Conservation (phyloP, 2,888 invertebrate genomes). For the Vesta saturnalis region DNA sequence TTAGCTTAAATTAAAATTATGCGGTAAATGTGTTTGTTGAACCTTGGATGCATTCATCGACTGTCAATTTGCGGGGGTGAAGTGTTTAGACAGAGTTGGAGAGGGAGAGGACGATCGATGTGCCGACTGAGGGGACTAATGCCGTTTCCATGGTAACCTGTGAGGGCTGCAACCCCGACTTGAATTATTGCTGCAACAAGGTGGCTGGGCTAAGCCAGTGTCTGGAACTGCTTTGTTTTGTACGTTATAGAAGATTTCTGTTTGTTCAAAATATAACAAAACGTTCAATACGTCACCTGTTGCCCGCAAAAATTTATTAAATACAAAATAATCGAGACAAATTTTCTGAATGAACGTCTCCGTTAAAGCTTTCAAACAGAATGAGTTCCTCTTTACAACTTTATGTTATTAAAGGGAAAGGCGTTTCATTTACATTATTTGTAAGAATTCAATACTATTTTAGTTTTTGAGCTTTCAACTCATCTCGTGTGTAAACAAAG, state of each 20-base stretch:
- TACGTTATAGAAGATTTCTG: constrained; percentile 29
- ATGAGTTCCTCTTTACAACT: neutral
- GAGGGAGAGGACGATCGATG: constrained; percentile 65
- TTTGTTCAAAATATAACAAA: constrained; percentile 24
- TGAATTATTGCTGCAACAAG: constrained; percentile 62
- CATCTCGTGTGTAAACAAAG: too few species aligned
- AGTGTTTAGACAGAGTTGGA: constrained; percentile 60
- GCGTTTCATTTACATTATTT: too few species aligned
- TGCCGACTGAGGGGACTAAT: constrained; percentile 58
- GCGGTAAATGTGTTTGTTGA: constrained; percentile 13
- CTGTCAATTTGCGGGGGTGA: constrained; percentile 62
- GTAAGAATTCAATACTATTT: too few species aligned
- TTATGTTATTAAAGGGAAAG: neutral
- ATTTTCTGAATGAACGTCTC: neutral
- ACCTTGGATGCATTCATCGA: constrained; percentile 45
- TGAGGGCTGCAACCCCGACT: constrained; percentile 66
- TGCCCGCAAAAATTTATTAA: constrained; percentile 39
- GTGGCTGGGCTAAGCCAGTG: constrained; percentile 50
- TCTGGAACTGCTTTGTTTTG: constrained; percentile 49
- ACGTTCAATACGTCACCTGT: constrained; percentile 46
- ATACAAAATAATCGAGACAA: neutral
- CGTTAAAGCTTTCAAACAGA: too few species aligned
- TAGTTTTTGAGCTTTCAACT: too few species aligned
- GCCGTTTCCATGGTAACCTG: constrained; percentile 63
- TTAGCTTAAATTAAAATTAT: constrained; percentile 2